Conservation (phyloP, 1,140 invertebrate species). For the Drosophila paulistorum region DNA sequence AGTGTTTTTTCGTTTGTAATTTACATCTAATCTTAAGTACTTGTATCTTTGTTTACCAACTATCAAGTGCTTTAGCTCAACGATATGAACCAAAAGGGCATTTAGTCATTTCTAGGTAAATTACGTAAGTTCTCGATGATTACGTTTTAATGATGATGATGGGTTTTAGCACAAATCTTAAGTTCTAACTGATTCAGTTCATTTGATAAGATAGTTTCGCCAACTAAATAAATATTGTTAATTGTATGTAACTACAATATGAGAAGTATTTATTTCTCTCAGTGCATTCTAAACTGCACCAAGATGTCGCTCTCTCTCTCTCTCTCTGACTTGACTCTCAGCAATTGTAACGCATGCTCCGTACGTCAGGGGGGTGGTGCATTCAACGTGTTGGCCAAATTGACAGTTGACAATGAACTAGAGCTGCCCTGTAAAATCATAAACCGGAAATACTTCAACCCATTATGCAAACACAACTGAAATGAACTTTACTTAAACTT, state of each 20-base stretch:
- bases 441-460: constrained; percentile 63
- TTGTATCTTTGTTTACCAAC: not conserved
- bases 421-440: constrained; percentile 19
- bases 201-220: not conserved
- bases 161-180: too few species aligned
- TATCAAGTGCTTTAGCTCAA: too few species aligned
- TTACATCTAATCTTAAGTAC: not conserved
- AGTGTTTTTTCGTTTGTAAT: not conserved
- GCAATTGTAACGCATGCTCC: constrained; percentile 49
- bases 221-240: not conserved
- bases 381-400: constrained; percentile 39
- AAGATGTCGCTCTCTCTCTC: constrained; percentile 18
- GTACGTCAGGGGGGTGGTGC: constrained; percentile 1
- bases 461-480: constrained; percentile 62
- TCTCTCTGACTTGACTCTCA: not conserved
- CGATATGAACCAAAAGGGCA: too few species aligned
- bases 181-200: not conserved
- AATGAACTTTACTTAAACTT: constrained; percentile 7
- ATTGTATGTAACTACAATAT: not conserved
- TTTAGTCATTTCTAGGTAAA: too few species aligned
- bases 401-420: constrained; percentile 77
- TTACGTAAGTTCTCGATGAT: too few species aligned
- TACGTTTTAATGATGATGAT: too few species aligned
- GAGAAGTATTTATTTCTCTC: not conserved
- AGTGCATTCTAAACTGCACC: constrained; percentile 19